Evolutionary conservation across 1,140 invertebrate genomes (phyloP).

Genomic region (Ruditapes philippinarum): DNA sequence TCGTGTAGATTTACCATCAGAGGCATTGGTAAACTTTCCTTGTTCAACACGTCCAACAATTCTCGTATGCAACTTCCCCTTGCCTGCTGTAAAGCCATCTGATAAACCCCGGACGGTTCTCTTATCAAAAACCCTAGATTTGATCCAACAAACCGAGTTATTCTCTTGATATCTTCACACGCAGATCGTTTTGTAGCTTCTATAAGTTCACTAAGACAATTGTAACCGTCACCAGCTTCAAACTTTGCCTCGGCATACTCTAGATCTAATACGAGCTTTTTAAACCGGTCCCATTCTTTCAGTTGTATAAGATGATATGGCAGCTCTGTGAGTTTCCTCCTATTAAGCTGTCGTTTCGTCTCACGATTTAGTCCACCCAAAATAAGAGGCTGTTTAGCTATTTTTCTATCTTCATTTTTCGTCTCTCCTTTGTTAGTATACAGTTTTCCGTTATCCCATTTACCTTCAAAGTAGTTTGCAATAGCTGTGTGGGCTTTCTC

Average conservation of each 20-base stretch:
- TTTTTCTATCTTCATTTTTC: slow-evolving; percentile 49
- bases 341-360: slow-evolving; percentile 34
- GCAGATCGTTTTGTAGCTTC: slow-evolving; percentile 42
- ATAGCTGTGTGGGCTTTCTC: slow-evolving; percentile 47
- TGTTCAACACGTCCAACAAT: not conserved
- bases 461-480: slow-evolving; percentile 60
- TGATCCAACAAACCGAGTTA: slow-evolving; percentile 56
- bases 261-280: slow-evolving; percentile 25
- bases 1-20: slow-evolving; percentile 47
- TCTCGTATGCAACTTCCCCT: not conserved
- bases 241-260: slow-evolving; percentile 61
- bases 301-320: slow-evolving; percentile 53
- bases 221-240: slow-evolving; percentile 56
- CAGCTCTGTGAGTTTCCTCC: slow-evolving; percentile 46
- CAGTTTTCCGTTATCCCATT: slow-evolving; percentile 44
- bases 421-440: slow-evolving; percentile 23
- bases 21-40: not conserved
- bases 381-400: slow-evolving; percentile 41
- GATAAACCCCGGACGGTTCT: slow-evolving; percentile 41
- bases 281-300: slow-evolving; percentile 51
- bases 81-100: slow-evolving; percentile 50
- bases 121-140: slow-evolving; percentile 45
- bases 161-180: slow-evolving; percentile 10
- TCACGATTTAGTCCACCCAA: slow-evolving; percentile 21
- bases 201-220: slow-evolving; percentile 58